Evolutionary conservation across 2,888 invertebrate genomes (phyloP).

Genomic region (Junonia oenone): DNA sequence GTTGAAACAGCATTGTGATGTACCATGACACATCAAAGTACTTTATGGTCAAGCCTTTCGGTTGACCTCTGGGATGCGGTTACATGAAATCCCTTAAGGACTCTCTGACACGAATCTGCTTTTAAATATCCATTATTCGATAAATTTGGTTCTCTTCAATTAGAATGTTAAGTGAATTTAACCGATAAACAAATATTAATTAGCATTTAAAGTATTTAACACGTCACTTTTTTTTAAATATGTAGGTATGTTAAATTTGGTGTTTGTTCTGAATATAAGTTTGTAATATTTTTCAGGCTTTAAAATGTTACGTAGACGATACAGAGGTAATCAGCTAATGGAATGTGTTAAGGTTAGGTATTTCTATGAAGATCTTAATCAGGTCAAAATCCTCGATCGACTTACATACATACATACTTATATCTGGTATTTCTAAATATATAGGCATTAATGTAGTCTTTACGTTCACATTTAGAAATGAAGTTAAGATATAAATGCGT

Average conservation of each 20-base stretch:
- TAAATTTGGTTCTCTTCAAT: conserved; percentile 8
- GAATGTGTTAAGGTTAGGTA: conserved; percentile 43
- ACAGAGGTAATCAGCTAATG: conserved; percentile 63
- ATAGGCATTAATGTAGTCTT: conserved; percentile 41
- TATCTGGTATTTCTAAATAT: neutral
- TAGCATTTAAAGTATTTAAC: neutral
- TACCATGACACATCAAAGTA: conserved; percentile 6
- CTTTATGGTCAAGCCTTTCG: conserved; percentile 65
- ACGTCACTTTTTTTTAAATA: neutral
- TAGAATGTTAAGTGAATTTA: neutral
- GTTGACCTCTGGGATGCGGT: conserved; percentile 68
- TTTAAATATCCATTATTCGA: conserved; percentile 41
- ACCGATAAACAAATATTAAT: too few species aligned
- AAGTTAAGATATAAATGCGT: neutral
- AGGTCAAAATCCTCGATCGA: conserved; percentile 24
- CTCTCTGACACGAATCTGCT: conserved; percentile 66
- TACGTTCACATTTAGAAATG: too few species aligned
- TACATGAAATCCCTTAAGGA: conserved; percentile 62
- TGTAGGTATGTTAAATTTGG: too few species aligned
- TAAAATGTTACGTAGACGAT: conserved; percentile 27
- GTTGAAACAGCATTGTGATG: neutral
- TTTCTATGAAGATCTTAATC: conserved; percentile 52
- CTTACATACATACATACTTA: conserved; percentile 7
- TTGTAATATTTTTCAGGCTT: conserved; percentile 12
- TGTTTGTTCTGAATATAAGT: conserved; percentile 15